Base-by-base conservation (phyloP, 92 coral and sea anemone species). In the Hydrozoanthus gracilis region DNA sequence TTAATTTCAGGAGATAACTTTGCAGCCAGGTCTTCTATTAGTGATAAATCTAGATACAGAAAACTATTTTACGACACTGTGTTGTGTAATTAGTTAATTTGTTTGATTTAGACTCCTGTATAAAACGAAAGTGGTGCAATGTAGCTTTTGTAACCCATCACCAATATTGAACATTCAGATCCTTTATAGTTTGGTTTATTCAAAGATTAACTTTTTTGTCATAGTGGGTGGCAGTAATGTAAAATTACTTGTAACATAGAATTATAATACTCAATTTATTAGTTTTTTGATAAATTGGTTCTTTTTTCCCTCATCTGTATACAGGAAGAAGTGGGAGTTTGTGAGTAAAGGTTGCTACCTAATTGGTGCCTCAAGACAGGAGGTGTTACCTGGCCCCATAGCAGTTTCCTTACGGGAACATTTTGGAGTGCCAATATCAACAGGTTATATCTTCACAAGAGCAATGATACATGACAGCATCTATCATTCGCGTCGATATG, bases 261-360 rank as follows among this genome's bases (percentile, higher is more conserved):
- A 71, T 71, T 71, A 7, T 9, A 71, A 71, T 52, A 9, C 77
- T 71, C 45, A 44, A 3, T 44, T 17, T 47, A 44, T 6, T 71
- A 52, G 74, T 20, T 71, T 71, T 71, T 71, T 71, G 44, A 2
- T 44, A 71, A 17, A 44, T 52, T 71, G 77, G 51, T 44, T 44
- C 45, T 44, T 44, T 49, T 49, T 74, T 74, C 18, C 18, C 18
- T 62, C 49, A 48, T 74, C 15, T 49, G 50, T 66, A 44, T 77
- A 47, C 78, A 87, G 85, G 84, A 66, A 44, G 86, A 87, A 64
- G 45, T 87, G 85, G 89, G 85, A 87, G 55, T 87, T 65, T 62
- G 86, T 87, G 27, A 68, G 89, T 17, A 51, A 47, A 20, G 77
- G 89, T 46, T 87, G 89, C 61, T 87, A 87, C 68, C 17, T 76